These are phyloP conservation scores for Drosophila leonis DNA, from an alignment of 2,888 invertebrate genomes.

Conservation along the genomic window DNA sequence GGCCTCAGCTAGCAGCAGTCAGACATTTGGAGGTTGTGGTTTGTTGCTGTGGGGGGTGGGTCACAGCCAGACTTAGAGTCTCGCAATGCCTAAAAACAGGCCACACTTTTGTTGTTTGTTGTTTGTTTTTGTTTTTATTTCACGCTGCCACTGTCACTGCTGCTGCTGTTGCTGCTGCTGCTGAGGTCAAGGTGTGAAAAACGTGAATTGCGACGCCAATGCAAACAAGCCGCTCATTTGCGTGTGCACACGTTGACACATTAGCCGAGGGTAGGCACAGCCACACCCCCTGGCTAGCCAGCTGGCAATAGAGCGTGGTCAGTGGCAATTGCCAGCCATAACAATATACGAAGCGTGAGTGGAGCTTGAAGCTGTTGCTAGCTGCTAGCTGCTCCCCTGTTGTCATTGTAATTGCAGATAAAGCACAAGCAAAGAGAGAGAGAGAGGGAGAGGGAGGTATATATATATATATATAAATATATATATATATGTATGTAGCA, in stretches of 20 bases:
- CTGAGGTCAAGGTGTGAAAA: constrained; percentile 52
- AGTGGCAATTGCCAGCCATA: constrained; percentile 51
- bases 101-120: constrained; percentile 5
- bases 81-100: constrained; percentile 14
- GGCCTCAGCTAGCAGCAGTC: neutral
- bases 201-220: constrained; percentile 27
- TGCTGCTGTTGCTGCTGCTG: constrained; percentile 7
- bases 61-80: constrained; percentile 13
- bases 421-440: constrained; percentile 19
- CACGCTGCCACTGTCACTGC: neutral
- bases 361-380: constrained; percentile 17
- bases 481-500: too few species aligned
- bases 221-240: constrained; percentile 43
- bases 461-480: neutral
- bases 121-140: constrained; percentile 11
- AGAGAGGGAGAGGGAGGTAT: neutral
- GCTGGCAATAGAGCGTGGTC: constrained; percentile 11
- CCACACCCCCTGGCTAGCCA: neutral
- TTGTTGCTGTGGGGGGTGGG: neutral
- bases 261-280: neutral
- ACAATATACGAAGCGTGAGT: constrained; percentile 38
- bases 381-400: constrained; percentile 19
- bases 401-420: constrained; percentile 57
- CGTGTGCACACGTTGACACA: neutral
- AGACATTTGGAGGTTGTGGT: neutral